Conservation (phyloP, 2,797 vertebrate genomes). For the Danio aesculapii region DNA sequence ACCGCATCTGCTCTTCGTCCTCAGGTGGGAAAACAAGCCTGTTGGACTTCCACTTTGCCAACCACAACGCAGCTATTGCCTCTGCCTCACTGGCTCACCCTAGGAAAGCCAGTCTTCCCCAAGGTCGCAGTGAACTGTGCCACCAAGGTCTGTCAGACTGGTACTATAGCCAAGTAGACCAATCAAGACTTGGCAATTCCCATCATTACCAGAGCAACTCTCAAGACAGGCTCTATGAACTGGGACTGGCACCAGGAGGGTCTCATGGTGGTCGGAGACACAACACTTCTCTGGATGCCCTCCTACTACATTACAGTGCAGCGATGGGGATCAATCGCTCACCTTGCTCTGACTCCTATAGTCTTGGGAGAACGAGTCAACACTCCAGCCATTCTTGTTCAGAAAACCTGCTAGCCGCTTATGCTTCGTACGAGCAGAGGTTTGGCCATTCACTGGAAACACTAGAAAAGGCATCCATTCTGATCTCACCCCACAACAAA, state of each 20-base stretch:
- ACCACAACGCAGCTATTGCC: slow-evolving; percentile 82
- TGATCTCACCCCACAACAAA: slow-evolving; percentile 76
- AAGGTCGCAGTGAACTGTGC: slow-evolving; percentile 78
- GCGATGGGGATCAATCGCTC: slow-evolving; percentile 64
- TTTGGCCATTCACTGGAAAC: slow-evolving; percentile 86
- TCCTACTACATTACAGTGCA: slow-evolving; percentile 79
- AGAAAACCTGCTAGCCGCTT: slow-evolving; percentile 82
- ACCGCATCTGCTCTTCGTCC: slow-evolving; percentile 68
- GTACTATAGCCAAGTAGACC: slow-evolving; percentile 86
- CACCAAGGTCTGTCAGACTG: slow-evolving; percentile 90
- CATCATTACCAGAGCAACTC: slow-evolving; percentile 86
- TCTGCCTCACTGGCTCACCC: slow-evolving; percentile 72
- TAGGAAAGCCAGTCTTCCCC: slow-evolving; percentile 62
- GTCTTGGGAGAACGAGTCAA: slow-evolving; percentile 63
- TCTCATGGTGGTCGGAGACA: slow-evolving; percentile 64
- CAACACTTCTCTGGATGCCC: slow-evolving; percentile 83
- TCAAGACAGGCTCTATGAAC: slow-evolving; percentile 84
- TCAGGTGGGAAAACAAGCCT: slow-evolving; percentile 63
- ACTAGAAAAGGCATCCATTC: slow-evolving; percentile 76
- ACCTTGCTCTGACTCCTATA: slow-evolving; percentile 62
- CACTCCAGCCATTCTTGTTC: slow-evolving; percentile 78
- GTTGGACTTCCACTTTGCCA: slow-evolving; percentile 80
- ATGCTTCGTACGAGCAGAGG: slow-evolving; percentile 76
- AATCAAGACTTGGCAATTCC: slow-evolving; percentile 75
- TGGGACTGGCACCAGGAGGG: slow-evolving; percentile 61